Conservation (phyloP, 53 echinoderm and acorn worm species). For the Hippasteria phrygiana region DNA sequence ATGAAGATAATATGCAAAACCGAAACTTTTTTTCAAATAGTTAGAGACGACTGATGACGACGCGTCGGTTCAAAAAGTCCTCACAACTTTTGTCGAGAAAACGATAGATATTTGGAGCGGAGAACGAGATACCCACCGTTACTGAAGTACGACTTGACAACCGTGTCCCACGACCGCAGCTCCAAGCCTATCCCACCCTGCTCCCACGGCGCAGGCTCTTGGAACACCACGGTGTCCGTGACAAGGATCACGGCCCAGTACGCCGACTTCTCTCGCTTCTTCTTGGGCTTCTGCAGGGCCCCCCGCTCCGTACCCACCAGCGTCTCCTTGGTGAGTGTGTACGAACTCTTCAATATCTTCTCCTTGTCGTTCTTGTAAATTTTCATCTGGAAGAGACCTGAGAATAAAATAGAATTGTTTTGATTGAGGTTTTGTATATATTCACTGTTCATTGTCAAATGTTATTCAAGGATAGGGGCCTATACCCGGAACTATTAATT, state of each 20-base stretch:
- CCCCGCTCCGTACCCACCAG: slow-evolving; percentile 89
- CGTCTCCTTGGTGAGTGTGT: slow-evolving; percentile 78
- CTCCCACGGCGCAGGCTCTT: slow-evolving; percentile 53
- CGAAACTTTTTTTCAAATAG: too few relatives aligned
- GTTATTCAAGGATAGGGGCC: too few relatives aligned
- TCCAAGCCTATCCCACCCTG: slow-evolving; percentile 56
- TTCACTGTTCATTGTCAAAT: too few relatives aligned
- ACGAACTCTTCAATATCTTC: slow-evolving; percentile 75
- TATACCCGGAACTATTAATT: too few relatives aligned
- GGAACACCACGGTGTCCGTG: slow-evolving; percentile 82
- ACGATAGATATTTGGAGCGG: background rate
- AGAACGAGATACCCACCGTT: slow-evolving; percentile 63
- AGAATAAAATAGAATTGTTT: background rate
- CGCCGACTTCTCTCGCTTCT: slow-evolving; percentile 32
- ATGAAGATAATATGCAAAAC: too few relatives aligned
- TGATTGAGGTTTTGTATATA: too few relatives aligned
- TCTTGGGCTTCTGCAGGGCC: slow-evolving; percentile 64
- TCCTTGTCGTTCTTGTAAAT: slow-evolving; percentile 82
- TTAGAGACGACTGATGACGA: too few relatives aligned
- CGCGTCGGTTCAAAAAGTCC: too few relatives aligned
- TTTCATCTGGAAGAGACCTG: slow-evolving; percentile 82
- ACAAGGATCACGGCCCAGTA: slow-evolving; percentile 85
- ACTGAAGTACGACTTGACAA: slow-evolving; percentile 77
- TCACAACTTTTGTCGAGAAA: too few relatives aligned
- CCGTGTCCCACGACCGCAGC: slow-evolving; percentile 76